Evolutionary conservation across 2,888 invertebrate genomes (phyloP).

Genomic region (Ferrisia virgata): DNA sequence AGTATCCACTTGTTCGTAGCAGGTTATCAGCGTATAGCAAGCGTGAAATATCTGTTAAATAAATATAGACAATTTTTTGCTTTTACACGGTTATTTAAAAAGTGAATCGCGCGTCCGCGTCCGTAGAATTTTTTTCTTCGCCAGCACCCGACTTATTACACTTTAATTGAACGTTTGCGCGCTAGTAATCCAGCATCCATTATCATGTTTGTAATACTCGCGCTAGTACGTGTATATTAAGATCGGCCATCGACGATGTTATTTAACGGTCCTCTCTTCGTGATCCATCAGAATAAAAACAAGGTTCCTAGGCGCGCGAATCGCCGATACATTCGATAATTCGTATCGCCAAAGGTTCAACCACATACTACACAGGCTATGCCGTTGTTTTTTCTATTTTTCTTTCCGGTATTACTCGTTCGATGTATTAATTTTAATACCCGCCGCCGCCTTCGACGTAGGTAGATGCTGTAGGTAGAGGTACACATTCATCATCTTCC

Average conservation of each 20-base stretch:
- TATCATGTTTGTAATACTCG: too few species aligned
- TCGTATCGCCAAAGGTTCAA: background rate
- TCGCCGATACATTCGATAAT: background rate
- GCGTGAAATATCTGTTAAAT: constrained; percentile 23
- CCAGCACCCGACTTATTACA: too few species aligned
- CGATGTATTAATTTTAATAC: background rate
- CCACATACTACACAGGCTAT: too few species aligned
- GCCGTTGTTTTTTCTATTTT: background rate
- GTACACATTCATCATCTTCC: background rate
- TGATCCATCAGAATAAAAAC: background rate
- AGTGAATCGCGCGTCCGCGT: background rate
- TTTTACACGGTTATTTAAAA: background rate
- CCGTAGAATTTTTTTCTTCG: background rate
- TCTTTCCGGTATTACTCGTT: background rate
- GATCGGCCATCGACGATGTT: too few species aligned
- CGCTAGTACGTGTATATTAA: too few species aligned
- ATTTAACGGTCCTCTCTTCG: background rate
- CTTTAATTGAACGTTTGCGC: too few species aligned
- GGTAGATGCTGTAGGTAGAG: too few species aligned
- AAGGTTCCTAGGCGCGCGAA: background rate
- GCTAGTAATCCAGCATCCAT: too few species aligned
- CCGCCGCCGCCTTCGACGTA: background rate
- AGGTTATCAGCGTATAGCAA: background rate
- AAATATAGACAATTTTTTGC: background rate
- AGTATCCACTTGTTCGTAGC: too few species aligned